Evolutionary conservation across 2,888 invertebrate genomes (phyloP).

Genomic region (Melikaiella ostensackeni): DNA sequence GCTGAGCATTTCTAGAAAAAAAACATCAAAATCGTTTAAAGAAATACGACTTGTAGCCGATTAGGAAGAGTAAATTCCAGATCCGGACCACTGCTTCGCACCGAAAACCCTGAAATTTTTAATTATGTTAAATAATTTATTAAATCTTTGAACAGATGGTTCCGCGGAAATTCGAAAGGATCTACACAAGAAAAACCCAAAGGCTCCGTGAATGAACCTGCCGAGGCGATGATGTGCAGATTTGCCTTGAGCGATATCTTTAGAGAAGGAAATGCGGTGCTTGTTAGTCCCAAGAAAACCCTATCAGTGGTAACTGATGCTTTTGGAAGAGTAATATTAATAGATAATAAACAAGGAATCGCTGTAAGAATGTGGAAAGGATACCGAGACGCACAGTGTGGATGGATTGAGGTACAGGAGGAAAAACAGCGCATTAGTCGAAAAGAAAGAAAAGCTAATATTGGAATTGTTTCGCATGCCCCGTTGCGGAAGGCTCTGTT

Average conservation of each 20-base stretch:
- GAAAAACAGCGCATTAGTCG: constrained; percentile 73
- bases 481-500: constrained; percentile 84
- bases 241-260: constrained; percentile 90
- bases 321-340: constrained; percentile 90
- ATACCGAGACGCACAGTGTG: constrained; percentile 96
- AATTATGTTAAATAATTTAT: background rate
- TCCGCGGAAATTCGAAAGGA: constrained; percentile 78
- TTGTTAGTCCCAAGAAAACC: constrained; percentile 87
- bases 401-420: constrained; percentile 92
- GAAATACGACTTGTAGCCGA: no score
- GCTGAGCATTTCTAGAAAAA: no score
- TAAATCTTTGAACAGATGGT: constrained; percentile 75
- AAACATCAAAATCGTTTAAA: no score
- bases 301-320: constrained; percentile 91
- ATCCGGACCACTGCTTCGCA: no score
- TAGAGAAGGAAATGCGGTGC: constrained; percentile 86
- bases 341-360: constrained; percentile 89
- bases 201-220: constrained; percentile 76
- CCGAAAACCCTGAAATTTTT: no score
- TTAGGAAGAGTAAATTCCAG: no score
- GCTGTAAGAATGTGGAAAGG: constrained; percentile 95
- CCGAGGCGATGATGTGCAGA: constrained; percentile 87
- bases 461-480: constrained; percentile 30
- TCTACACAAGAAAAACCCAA: constrained; percentile 67
- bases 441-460: constrained; percentile 36